phyloP scores from a whole-genome alignment of 1,140 invertebrate genomes.

The Euwallacea fornicatus region DNA sequence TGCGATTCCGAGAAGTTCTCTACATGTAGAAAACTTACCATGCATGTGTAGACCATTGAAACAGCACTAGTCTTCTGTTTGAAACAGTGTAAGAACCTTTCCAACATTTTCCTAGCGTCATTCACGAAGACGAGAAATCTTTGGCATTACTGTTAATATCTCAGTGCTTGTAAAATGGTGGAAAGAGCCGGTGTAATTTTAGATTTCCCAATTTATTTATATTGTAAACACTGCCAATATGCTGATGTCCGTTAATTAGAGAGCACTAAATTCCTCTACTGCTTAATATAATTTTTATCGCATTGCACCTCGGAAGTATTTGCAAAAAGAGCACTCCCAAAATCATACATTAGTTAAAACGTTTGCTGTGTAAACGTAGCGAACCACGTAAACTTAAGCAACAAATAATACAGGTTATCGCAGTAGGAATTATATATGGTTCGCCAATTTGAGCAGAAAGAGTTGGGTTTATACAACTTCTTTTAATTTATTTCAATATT shows the following conservation, averaged over 20 bases:
- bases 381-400: no score
- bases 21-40: conserved; percentile 8
- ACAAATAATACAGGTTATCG: no score
- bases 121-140: neutral
- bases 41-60: conserved; percentile 15
- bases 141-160: no score
- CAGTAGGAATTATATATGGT: no score
- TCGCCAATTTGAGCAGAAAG: neutral
- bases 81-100: conserved; percentile 22
- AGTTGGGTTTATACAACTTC: neutral
- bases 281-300: no score
- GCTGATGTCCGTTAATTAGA: neutral
- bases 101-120: conserved; percentile 9
- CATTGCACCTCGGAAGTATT: no score
- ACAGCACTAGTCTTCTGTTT: conserved; percentile 19
- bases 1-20: no score
- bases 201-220: neutral
- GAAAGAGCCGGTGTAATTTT: neutral
- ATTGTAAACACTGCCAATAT: neutral
- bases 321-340: no score
- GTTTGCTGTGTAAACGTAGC: no score
- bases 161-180: neutral
- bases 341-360: no score
- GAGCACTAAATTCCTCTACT: no score
- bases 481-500: neutral